Evolutionary conservation across 2,797 vertebrate genomes (phyloP), one percentile per base, ranked within the genome.

Genomic region (Uromys caudimaculatus): DNA sequence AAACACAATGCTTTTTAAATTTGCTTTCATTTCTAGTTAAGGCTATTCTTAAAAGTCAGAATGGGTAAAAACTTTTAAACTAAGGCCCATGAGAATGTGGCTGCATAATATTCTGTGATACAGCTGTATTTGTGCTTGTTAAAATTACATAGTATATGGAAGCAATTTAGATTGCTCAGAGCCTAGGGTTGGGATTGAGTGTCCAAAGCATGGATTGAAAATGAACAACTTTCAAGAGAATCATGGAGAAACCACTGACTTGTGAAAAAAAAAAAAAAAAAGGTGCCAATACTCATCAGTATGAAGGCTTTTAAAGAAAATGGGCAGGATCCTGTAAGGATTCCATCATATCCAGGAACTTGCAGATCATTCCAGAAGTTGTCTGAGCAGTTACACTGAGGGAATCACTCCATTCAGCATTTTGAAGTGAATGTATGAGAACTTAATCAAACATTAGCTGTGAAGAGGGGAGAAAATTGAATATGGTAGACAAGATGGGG

Each of bases 31-130:
- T 75, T 75, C 67, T 44, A 83, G 88, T 69, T 21, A 41, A 24
- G 29, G 60, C 73, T 89, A 10, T 94, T 24, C n/a, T 89, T 83
- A 92, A 32, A 96, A 12, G 32, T 87, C 56, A 79, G 50, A 84
- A 67, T 94, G 56, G 32, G 17, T 24, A 91, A 93, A 95, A 29
- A 85, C 35, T 35, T 60, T 96, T 69, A 82, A 90, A 96, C n/a
- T 38, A 76, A 77, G 64, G 32, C 29, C 41, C 6, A 0, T 71
- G 69, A 86, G 24, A 92, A 75, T 29, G 50, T 93, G 47, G 9
- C 54, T 88, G 41, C 27, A 73, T 77, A 50, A 38, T 88, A 90
- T 96, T 88, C 24, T 19, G 32, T 73, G 41, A 52, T 67, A 14
- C 35, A 27, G n/a, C 64, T 92, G 19, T 81, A 29, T 23, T 27